Evolutionary conservation across 1,140 invertebrate species (phyloP).

Genomic region (Drosophila novamexicana): DNA sequence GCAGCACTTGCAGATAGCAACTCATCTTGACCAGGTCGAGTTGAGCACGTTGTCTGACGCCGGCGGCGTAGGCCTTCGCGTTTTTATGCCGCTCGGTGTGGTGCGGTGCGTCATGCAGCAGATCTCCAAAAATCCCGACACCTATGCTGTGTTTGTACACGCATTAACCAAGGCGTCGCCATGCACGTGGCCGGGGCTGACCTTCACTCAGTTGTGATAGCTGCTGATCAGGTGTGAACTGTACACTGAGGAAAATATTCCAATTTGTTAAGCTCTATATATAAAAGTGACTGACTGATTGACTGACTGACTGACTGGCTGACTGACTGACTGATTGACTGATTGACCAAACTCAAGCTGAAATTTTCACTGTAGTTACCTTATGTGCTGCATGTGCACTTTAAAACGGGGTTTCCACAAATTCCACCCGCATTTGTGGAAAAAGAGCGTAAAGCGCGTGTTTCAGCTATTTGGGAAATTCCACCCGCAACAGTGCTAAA

Average conservation of each 20-base stretch:
- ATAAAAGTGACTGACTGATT: background rate
- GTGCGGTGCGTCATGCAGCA: constrained; percentile 37
- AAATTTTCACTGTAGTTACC: too few species aligned
- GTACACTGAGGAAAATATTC: constrained; percentile 40
- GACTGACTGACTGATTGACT: too few species aligned
- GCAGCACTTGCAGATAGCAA: constrained; percentile 32
- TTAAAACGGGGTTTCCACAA: too few species aligned
- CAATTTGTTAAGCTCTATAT: too few species aligned
- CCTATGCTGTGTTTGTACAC: constrained; percentile 35
- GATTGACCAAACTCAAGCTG: too few species aligned
- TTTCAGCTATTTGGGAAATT: too few species aligned
- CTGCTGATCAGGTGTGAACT: constrained; percentile 56
- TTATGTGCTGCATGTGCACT: too few species aligned
- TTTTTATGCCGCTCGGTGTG: constrained; percentile 52
- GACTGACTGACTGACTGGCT: background rate
- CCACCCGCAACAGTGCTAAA: too few species aligned
- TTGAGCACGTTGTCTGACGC: constrained; percentile 43
- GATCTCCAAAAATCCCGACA: constrained; percentile 12
- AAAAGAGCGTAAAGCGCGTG: too few species aligned
- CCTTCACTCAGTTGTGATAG: constrained; percentile 43
- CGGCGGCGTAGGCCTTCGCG: constrained; percentile 9
- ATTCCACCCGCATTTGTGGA: too few species aligned
- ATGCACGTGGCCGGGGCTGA: constrained; percentile 41
- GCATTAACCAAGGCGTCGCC: constrained; percentile 31
- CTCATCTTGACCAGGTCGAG: constrained; percentile 38